Evolutionary conservation across 2,113 vertebrate genomes (phyloP).

Genomic region (Cyprinodon tularosa): DNA sequence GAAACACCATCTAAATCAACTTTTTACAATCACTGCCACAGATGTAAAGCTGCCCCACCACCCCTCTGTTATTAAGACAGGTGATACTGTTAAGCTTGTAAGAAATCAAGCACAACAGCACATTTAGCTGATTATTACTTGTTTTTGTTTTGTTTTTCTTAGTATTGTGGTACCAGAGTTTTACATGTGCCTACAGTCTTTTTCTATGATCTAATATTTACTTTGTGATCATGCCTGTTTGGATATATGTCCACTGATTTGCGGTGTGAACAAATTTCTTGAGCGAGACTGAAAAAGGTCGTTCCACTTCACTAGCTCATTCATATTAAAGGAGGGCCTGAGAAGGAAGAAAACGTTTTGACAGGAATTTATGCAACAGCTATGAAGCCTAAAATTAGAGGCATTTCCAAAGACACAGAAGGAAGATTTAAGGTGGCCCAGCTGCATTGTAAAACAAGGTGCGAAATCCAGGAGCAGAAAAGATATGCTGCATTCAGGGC

Average conservation of each 20-base stretch:
- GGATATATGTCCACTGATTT: slow-evolving; percentile 72
- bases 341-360: slow-evolving; percentile 23
- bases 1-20: slow-evolving; percentile 2
- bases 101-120: slow-evolving; percentile 72
- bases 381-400: slow-evolving; percentile 24
- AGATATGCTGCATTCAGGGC: slow-evolving; percentile 4
- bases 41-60: slow-evolving; percentile 48
- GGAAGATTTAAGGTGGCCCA: slow-evolving; percentile 8
- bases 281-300: slow-evolving; percentile 56
- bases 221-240: slow-evolving; percentile 73
- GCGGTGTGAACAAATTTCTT: slow-evolving; percentile 67
- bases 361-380: slow-evolving; percentile 36
- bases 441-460: slow-evolving; percentile 37
- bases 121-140: slow-evolving; percentile 70
- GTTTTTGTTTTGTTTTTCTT: slow-evolving; percentile 37
- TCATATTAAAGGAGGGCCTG: slow-evolving; percentile 46
- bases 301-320: slow-evolving; percentile 51
- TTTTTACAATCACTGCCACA: slow-evolving; percentile 40
- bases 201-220: slow-evolving; percentile 76
- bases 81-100: slow-evolving; percentile 54
- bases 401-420: slow-evolving; percentile 1
- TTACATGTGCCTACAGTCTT: slow-evolving; percentile 57
- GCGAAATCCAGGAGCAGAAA: not conserved
- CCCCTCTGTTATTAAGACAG: slow-evolving; percentile 58
- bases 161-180: slow-evolving; percentile 58